Evolutionary conservation across 2,113 vertebrate genomes (phyloP), one percentile per base, ranked within the genome.

Genomic region (Cinclus cinclus): DNA sequence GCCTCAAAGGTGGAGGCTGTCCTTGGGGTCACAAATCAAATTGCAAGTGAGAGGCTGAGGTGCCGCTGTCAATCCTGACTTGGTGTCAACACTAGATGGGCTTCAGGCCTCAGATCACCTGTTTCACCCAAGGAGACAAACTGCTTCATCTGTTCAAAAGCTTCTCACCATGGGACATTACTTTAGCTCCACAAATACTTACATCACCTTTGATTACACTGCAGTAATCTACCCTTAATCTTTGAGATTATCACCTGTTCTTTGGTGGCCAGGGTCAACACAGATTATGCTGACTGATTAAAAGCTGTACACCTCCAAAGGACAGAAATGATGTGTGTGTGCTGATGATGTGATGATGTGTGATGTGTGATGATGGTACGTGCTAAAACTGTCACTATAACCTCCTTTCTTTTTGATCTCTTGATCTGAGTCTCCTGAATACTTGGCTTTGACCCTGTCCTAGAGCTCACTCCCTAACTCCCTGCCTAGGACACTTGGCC

Each of bases 21-120:
- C 41, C 46, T 39, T 42, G 15, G 21, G 39, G 74, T 28, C 0
- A 2, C 4, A 2, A 89, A 62, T 18, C 0, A 1, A 64, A 46
- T 14, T 28, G 69, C 3, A 1, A 1, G 39, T 22, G 30, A 62
- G 28, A 65, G 35, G 50, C 24, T 27, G 37, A 73, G 30, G 21
- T 28, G 58, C 56, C 85, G 67, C 75, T 71, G 37, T 24, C 58
- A 64, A 31, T 15, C 22, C 28, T 0, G 0, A 0, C 3, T 39
- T 49, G 52, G 24, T 37, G 30, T 31, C 52, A 75, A 41, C 2
- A 0, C 30, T 0, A 37, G 35, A 27, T 8, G 14, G 33, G 22
- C 33, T 86, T 73, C 71, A 69, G 7, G 13, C 22, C 37, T 88
- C 76, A 77, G 37, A 69, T 31, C 17, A 46, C 9, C n/a, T 73